Conservation (phyloP, 1,140 invertebrate genomes). For the Drosophila yakuba region DNA sequence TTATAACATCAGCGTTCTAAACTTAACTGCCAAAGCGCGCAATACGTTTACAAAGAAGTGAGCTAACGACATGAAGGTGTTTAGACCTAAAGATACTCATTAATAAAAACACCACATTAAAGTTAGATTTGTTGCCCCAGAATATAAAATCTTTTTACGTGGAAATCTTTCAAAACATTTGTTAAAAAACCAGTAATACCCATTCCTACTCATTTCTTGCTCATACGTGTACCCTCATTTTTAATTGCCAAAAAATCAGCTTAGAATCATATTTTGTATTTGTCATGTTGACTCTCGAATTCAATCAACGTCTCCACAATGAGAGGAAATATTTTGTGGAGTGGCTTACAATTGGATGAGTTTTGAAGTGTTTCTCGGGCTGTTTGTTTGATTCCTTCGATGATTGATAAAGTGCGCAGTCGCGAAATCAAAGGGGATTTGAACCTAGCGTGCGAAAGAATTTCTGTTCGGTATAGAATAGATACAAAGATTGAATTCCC, state of each 20-base stretch:
- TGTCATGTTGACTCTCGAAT: conserved; percentile 29
- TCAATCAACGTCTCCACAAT: conserved; percentile 61
- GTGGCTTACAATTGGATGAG: conserved; percentile 74
- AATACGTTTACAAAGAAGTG: conserved; percentile 61
- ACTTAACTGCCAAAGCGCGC: conserved; percentile 66
- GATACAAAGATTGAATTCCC: conserved; percentile 23
- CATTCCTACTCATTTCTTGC: background rate
- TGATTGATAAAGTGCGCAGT: conserved; percentile 64
- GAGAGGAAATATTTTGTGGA: conserved; percentile 60
- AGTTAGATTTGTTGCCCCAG: background rate
- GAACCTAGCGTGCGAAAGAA: conserved; percentile 66
- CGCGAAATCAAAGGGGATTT: conserved; percentile 20
- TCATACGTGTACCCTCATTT: conserved; percentile 12
- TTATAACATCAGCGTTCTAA: conserved; percentile 81
- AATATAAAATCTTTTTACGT: background rate
- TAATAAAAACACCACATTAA: background rate
- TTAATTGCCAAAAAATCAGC: conserved; percentile 32
- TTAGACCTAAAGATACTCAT: conserved; percentile 16
- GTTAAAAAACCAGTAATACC: background rate
- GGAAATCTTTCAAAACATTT: background rate
- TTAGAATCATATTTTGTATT: conserved; percentile 48
- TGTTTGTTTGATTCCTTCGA: conserved; percentile 32
- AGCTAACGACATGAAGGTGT: conserved; percentile 12
- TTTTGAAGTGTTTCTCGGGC: conserved; percentile 54
- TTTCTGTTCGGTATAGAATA: conserved; percentile 13